Conservation (phyloP, 1,140 invertebrate species). For the Pseudomyrmex sp. region DNA sequence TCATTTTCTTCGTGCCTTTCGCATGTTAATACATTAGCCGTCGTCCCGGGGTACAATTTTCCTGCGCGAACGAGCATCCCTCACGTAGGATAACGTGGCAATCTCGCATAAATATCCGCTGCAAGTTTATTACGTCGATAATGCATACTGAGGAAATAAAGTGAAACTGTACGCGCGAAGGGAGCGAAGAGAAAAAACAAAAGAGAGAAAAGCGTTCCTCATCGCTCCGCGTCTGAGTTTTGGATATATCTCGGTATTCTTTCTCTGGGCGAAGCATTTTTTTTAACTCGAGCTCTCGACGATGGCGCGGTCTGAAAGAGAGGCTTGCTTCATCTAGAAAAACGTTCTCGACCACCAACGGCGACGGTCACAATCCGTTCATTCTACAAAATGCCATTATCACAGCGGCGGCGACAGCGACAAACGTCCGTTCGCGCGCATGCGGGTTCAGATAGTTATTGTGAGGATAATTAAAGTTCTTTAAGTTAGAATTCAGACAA, state of each 20-base stretch:
- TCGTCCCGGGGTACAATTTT: constrained; percentile 50
- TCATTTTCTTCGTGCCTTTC: constrained; percentile 52
- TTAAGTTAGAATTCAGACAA: too few relatives aligned
- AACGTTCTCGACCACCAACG: constrained; percentile 31
- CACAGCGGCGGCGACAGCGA: background rate
- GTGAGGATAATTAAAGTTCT: constrained; percentile 63
- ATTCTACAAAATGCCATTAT: constrained; percentile 72
- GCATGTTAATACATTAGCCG: constrained; percentile 61
- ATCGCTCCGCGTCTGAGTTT: background rate
- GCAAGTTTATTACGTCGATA: constrained; percentile 65
- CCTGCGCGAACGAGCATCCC: constrained; percentile 56
- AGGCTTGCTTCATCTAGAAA: constrained; percentile 14
- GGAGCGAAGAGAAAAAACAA: background rate
- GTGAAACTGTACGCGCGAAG: background rate
- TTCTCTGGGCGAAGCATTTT: constrained; percentile 56
- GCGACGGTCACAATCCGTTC: constrained; percentile 57
- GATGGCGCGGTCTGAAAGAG: constrained; percentile 29
- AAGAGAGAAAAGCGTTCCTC: constrained; percentile 10
- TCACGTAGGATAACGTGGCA: constrained; percentile 66
- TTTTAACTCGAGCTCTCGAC: constrained; percentile 12
- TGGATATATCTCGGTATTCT: constrained; percentile 46
- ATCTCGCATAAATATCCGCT: constrained; percentile 57
- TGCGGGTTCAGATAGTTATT: constrained; percentile 64
- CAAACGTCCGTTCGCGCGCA: background rate
- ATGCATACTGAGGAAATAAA: constrained; percentile 53